Percentiles rank a stretch among this genome's conserved stretches.
phyloP scores from a whole-genome alignment of 2,113 vertebrate species.

The Leptodactylus fuscus region DNA sequence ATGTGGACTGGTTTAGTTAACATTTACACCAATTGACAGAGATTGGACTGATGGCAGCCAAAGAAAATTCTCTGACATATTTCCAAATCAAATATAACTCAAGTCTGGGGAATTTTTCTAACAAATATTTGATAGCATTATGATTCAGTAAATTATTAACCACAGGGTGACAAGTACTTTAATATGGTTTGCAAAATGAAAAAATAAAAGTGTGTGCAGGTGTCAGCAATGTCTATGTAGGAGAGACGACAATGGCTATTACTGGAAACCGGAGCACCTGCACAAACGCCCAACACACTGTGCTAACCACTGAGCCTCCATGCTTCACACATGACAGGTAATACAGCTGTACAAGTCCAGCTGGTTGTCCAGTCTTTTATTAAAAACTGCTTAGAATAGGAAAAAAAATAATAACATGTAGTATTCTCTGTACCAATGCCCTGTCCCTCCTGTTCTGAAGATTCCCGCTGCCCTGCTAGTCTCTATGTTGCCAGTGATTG shows the following conservation, averaged over 20 bases:
- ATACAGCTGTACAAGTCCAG: background rate
- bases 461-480: no score
- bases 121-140: background rate
- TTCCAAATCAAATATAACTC: background rate
- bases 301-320: background rate
- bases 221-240: background rate
- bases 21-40: background rate
- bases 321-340: background rate
- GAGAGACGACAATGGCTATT: no score
- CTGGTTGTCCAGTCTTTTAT: no score
- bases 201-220: background rate
- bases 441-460: no score
- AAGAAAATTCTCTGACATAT: background rate
- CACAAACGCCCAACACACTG: background rate
- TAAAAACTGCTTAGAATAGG: no score
- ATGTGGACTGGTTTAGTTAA: no score
- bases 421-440: no score
- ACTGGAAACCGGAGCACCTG: background rate
- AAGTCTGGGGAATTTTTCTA: background rate
- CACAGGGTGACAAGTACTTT: background rate
- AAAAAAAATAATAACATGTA: no score
- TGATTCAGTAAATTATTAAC: background rate
- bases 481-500: no score
- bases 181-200: background rate
- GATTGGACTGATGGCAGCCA: background rate